Evolutionary conservation across 2,888 invertebrate genomes (phyloP).

Genomic region (Oxyteleia sp.): DNA sequence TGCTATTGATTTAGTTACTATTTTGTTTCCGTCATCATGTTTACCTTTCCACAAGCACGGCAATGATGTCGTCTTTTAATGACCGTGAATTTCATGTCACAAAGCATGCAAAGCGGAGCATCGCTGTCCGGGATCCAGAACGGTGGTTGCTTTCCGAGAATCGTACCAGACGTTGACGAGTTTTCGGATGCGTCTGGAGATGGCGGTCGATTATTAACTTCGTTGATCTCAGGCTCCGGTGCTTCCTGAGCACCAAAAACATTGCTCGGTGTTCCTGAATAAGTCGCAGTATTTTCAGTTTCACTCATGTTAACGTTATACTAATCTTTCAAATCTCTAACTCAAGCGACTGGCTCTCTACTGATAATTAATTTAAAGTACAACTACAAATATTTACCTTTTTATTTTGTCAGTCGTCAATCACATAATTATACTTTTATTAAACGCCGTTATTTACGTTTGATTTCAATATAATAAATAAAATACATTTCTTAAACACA

Average conservation of each 20-base stretch:
- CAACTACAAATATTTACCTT: too few relatives aligned
- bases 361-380: too few relatives aligned
- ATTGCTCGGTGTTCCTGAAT: slow-evolving; percentile 76
- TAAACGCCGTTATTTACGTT: too few relatives aligned
- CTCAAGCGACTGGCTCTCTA: too few relatives aligned
- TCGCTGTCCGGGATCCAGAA: slow-evolving; percentile 96
- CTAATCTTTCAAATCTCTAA: too few relatives aligned
- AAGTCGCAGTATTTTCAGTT: background rate
- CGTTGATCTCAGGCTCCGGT: slow-evolving; percentile 77
- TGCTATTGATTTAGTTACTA: too few relatives aligned
- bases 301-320: slow-evolving; percentile 7
- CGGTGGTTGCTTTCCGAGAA: slow-evolving; percentile 92
- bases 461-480: too few relatives aligned
- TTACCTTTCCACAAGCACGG: slow-evolving; percentile 94
- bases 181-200: slow-evolving; percentile 84
- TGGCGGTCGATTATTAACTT: slow-evolving; percentile 79
- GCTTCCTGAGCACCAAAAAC: slow-evolving; percentile 77
- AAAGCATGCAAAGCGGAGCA: slow-evolving; percentile 94
- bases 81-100: slow-evolving; percentile 93
- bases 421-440: too few relatives aligned
- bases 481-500: too few relatives aligned
- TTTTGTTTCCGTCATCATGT: too few relatives aligned
- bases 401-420: too few relatives aligned
- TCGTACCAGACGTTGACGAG: slow-evolving; percentile 84
- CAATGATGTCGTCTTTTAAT: slow-evolving; percentile 95